Conservation (phyloP, 2,888 invertebrate species). For the Crepidodera aurea region DNA sequence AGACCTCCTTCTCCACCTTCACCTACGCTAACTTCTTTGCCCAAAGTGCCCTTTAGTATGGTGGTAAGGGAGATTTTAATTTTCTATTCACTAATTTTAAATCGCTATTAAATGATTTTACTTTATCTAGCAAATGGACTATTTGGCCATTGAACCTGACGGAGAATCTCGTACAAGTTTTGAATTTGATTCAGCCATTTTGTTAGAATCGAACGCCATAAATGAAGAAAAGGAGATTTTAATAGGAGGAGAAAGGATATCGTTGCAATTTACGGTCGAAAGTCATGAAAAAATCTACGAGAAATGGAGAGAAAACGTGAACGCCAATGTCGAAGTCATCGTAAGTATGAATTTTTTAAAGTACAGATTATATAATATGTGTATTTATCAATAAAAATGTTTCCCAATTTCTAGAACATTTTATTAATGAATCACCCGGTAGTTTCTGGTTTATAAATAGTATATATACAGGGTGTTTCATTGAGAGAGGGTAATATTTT, state of each 20-base stretch:
- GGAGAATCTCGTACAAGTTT: slow-evolving; percentile 71
- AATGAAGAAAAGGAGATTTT: slow-evolving; percentile 71
- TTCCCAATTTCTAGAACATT: too few relatives aligned
- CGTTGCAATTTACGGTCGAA: slow-evolving; percentile 61
- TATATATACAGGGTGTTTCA: too few relatives aligned
- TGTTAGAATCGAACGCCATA: slow-evolving; percentile 58
- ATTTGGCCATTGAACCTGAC: slow-evolving; percentile 66
- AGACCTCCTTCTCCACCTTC: slow-evolving; percentile 71
- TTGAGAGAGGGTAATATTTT: too few relatives aligned
- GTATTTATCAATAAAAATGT: too few relatives aligned
- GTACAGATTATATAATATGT: too few relatives aligned
- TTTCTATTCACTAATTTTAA: neutral
- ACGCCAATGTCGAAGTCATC: slow-evolving; percentile 77
- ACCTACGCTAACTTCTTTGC: slow-evolving; percentile 76
- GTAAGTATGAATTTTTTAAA: too few relatives aligned
- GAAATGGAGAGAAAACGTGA: slow-evolving; percentile 78
- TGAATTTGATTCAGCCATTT: slow-evolving; percentile 60
- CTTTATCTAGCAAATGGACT: slow-evolving; percentile 53
- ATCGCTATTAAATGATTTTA: neutral
- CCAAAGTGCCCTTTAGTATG: slow-evolving; percentile 78
- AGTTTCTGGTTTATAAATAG: too few relatives aligned
- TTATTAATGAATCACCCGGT: too few relatives aligned
- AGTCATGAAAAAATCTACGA: slow-evolving; percentile 77
- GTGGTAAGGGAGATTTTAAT: slow-evolving; percentile 63
- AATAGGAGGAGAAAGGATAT: slow-evolving; percentile 67